phyloP scores from a whole-genome alignment of 2,113 vertebrate species.

The Grammomys surdaster region DNA sequence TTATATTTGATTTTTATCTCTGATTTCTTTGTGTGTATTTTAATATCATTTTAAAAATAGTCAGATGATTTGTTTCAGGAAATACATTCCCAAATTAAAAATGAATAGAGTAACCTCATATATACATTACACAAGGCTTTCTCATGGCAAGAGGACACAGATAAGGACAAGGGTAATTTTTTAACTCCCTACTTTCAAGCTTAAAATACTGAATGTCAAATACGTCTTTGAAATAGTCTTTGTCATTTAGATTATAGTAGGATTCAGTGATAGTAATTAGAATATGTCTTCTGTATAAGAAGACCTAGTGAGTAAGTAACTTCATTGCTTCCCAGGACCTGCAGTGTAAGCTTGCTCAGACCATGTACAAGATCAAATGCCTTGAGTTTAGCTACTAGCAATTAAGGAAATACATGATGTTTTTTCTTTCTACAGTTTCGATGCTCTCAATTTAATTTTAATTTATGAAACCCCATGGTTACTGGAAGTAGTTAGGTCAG shows the following conservation, averaged over 20 bases:
- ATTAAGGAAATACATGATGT: background rate
- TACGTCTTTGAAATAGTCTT: background rate
- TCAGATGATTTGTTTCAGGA: background rate
- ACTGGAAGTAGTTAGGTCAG: background rate
- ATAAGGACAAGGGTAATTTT: conserved; percentile 11
- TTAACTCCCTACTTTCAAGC: conserved; percentile 37
- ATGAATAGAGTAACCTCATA: background rate
- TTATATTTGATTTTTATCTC: background rate
- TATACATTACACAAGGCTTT: conserved; percentile 33
- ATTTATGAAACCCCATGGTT: background rate
- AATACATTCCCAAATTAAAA: background rate
- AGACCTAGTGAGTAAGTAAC: background rate
- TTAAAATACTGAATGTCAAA: conserved; percentile 29
- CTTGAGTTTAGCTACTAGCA: background rate
- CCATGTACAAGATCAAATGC: background rate
- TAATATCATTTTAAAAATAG: background rate
- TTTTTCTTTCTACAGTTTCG: background rate
- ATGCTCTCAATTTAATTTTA: background rate
- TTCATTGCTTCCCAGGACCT: background rate
- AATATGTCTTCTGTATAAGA: background rate
- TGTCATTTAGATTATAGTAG: conserved; percentile 45
- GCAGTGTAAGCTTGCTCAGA: background rate
- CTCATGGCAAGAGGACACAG: background rate
- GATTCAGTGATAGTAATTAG: background rate
- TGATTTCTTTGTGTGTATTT: background rate